Conservation (phyloP, 2,888 invertebrate species). For the Drosophila anceps region DNA sequence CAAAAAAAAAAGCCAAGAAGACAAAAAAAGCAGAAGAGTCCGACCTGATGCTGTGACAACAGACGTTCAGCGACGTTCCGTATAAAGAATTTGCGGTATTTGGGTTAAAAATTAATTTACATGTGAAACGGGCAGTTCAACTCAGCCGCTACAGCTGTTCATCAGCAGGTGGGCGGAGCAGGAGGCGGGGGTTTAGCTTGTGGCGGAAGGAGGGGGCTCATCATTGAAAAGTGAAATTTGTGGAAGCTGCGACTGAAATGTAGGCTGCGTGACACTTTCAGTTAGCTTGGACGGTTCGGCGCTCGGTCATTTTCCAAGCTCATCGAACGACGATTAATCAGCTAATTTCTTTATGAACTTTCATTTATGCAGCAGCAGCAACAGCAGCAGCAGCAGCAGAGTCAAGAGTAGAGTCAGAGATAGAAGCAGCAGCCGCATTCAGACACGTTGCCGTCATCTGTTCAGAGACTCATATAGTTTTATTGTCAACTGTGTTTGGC, state of each 20-base stretch:
- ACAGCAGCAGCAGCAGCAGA: slow-evolving; percentile 27
- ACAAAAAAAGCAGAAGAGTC: slow-evolving; percentile 21
- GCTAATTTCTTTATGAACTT: slow-evolving; percentile 82
- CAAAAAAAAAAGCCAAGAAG: slow-evolving; percentile 29
- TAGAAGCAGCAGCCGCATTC: slow-evolving; percentile 10
- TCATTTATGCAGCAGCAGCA: slow-evolving; percentile 70
- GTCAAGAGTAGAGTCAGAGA: slow-evolving; percentile 12
- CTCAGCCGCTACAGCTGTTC: slow-evolving; percentile 47
- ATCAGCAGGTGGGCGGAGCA: slow-evolving; percentile 8
- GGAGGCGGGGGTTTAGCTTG: slow-evolving; percentile 3
- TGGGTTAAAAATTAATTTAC: slow-evolving; percentile 83
- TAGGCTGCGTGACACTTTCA: slow-evolving; percentile 82
- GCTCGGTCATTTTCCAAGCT: slow-evolving; percentile 77
- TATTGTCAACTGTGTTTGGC: slow-evolving; percentile 60
- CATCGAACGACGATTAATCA: slow-evolving; percentile 81
- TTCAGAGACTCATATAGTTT: slow-evolving; percentile 9
- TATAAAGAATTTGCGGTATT: slow-evolving; percentile 82
- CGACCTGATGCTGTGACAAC: slow-evolving; percentile 50
- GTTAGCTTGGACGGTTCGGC: slow-evolving; percentile 47
- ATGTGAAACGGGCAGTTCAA: slow-evolving; percentile 69
- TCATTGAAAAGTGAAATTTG: slow-evolving; percentile 81
- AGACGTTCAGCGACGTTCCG: slow-evolving; percentile 50
- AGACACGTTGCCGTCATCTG: slow-evolving; percentile 14
- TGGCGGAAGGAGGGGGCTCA: slow-evolving; percentile 27
- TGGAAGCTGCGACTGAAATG: slow-evolving; percentile 64